Evolutionary conservation across 2,797 vertebrate genomes (phyloP), one percentile per base, ranked within the genome.

Genomic region (Ciconia nigra): DNA sequence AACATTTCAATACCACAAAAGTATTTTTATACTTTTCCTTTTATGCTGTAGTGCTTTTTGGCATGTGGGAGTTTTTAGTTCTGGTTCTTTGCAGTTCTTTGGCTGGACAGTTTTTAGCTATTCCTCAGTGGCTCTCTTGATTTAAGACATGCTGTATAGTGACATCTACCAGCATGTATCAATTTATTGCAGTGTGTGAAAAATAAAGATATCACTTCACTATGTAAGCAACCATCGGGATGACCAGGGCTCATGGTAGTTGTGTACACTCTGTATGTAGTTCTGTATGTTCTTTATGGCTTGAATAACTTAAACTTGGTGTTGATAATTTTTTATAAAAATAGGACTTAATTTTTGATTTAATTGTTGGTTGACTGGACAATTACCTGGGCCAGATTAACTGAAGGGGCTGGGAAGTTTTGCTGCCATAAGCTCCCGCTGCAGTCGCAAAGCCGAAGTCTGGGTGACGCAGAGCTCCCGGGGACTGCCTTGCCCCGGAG

Each of bases 401-500:
- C 4, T n/a, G 69, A 47, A 71, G 29, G 29, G 5, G 6, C 15
- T 63, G 63, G 41, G n/a, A 44, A 29, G 28, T 79, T 91, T 65
- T 89, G 78, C 41, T 87, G 71, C 77, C 20, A 0, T 54, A 33
- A 69, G 8, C 31, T 72, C 13, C 5, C 17, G 52, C 9, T 81
- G 66, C 46, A 44, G 15, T 57, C 0, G 0, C 77, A 70, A 26
- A 74, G 47, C 71, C 73, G 55, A 46, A 63, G 35, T 28, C 49
- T 76, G 0, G 1, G 47, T 44, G 44, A 6, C 0, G 8, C 11
- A 1, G 47, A 17, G 15, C 3, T 10, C 33, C 24, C 0, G 0
- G 25, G 21, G 39, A 51, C 25, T 87, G 67, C 65, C 0, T 0
- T 39, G 55, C 9, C 54, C 28, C 2, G 3, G 42, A 13, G 15